Base-by-base conservation (phyloP, 2,113 vertebrate genomes). In the Rhynchopsitta pachyrhyncha region DNA sequence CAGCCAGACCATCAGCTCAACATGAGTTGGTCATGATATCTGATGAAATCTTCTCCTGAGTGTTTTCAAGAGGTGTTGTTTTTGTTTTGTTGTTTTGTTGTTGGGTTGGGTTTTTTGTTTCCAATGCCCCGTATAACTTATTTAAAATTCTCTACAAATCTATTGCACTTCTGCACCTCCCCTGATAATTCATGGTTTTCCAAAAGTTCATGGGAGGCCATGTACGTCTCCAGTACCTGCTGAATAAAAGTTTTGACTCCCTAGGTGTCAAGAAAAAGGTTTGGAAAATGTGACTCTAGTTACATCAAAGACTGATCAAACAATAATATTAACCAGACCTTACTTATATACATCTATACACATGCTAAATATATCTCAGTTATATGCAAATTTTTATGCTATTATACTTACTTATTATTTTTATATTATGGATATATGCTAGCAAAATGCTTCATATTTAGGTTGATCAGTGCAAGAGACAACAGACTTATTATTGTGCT, bases 101-200 rank as follows among this genome's bases (percentile, higher is more conserved):
- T 35, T 41, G n/a, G 59, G 29, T 41, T 39, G 0, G 8, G 10
- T 24, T 47, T 9, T 55, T 84, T 63, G 49, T 50, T 49, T 20
- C 13, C 41, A 35, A 0, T 55, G 31, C 4, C 15, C 8, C 1
- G 0, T 14, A 19, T 9, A 10, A 29, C 7, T 59, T 63, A 17
- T 1, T 10, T 6, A 44, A 50, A 87, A 20, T 41, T 62, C 25
- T 25, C 19, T 66, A 31, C 12, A 66, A 70, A 27, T 41, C 49
- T 37, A 12, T 18, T 33, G 9, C 12, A 28, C 14, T 41, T 76
- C 17, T 41, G 11, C 12, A 31, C 10, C 52, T 86, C 17, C 68
- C 47, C 52, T 14, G 13, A 22, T 8, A 75, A 53, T 2, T 29
- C 10, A 11, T 6, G 4, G 1, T 28, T 71, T 31, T 41, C 25